These are phyloP conservation scores for Larimichthys polyactis DNA, from an alignment of 2,113 vertebrate species.

Conservation along the genomic window DNA sequence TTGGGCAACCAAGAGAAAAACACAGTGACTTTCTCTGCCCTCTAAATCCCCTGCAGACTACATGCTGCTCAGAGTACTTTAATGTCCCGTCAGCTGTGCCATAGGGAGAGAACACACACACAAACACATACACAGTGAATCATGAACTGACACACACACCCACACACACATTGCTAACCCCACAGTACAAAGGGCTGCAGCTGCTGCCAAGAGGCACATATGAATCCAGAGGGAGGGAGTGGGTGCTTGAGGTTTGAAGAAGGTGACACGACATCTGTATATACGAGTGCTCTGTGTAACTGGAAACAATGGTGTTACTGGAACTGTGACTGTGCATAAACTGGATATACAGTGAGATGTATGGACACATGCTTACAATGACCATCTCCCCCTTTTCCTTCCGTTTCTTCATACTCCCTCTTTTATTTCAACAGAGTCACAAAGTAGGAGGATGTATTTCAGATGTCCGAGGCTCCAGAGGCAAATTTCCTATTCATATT, in stretches of 20 bases:
- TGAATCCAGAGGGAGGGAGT: slow-evolving; percentile 37
- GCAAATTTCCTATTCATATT: slow-evolving; percentile 1
- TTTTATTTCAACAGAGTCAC: background rate
- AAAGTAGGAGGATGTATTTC: background rate
- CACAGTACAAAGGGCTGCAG: slow-evolving; percentile 61
- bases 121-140: slow-evolving; percentile 41
- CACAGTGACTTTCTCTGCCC: slow-evolving; percentile 48
- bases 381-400: background rate
- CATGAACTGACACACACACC: slow-evolving; percentile 35
- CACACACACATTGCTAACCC: slow-evolving; percentile 45
- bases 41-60: slow-evolving; percentile 49
- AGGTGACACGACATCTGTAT: slow-evolving; percentile 27
- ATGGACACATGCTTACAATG: background rate
- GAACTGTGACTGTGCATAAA: background rate
- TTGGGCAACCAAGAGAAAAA: slow-evolving; percentile 51
- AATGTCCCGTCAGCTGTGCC: slow-evolving; percentile 66
- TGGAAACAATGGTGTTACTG: background rate
- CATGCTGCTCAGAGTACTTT: slow-evolving; percentile 51
- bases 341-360: background rate
- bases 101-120: slow-evolving; percentile 43
- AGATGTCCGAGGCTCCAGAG: background rate
- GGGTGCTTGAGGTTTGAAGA: slow-evolving; percentile 34
- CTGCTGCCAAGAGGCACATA: slow-evolving; percentile 57
- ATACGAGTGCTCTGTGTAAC: slow-evolving; percentile 12
- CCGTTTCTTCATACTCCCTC: background rate